These are phyloP conservation scores for Acrossocheilus wenchowensis DNA, from an alignment of 2,797 vertebrate genomes.

Conservation along the genomic window DNA sequence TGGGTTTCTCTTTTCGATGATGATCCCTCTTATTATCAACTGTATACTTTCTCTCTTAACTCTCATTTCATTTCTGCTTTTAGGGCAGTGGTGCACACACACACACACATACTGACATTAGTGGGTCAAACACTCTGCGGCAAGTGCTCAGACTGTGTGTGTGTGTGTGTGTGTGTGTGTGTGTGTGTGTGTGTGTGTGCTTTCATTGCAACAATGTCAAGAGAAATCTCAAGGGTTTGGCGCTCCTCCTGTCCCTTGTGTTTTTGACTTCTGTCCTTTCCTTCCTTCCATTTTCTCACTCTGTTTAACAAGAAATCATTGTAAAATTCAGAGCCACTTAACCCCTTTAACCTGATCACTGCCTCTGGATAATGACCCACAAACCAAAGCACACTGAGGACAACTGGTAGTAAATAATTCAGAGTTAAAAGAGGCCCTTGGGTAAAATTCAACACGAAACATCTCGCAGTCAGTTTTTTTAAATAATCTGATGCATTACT, in stretches of 20 bases:
- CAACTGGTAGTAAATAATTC: slow-evolving; percentile 11
- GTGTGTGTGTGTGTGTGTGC: neutral
- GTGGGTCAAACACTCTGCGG: slow-evolving; percentile 32
- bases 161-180: neutral
- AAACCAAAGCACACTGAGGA: slow-evolving; percentile 26
- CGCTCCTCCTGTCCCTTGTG: neutral
- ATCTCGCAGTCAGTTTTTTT: neutral
- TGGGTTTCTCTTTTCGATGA: neutral
- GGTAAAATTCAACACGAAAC: slow-evolving; percentile 7
- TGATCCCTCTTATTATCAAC: neutral
- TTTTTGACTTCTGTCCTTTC: neutral
- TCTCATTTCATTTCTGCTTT: slow-evolving; percentile 31
- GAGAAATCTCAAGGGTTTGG: slow-evolving; percentile 14
- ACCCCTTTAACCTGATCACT: slow-evolving; percentile 15
- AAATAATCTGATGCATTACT: neutral
- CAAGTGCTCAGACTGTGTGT: neutral
- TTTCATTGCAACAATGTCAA: slow-evolving; percentile 17
- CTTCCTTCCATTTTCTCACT: neutral
- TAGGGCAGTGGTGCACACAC: neutral
- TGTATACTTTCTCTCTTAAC: neutral
- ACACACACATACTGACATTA: slow-evolving; percentile 23
- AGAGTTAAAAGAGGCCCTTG: slow-evolving; percentile 11
- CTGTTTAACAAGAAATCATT: neutral
- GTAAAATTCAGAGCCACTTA: slow-evolving; percentile 3
- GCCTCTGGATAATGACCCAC: slow-evolving; percentile 13